A percentile compares a stretch with the other conserved stretches of the same genome.
Evolutionary conservation across 2,113 vertebrate species (phyloP).

Genomic region (rabbit (Oryctolagus cuniculus)): DNA sequence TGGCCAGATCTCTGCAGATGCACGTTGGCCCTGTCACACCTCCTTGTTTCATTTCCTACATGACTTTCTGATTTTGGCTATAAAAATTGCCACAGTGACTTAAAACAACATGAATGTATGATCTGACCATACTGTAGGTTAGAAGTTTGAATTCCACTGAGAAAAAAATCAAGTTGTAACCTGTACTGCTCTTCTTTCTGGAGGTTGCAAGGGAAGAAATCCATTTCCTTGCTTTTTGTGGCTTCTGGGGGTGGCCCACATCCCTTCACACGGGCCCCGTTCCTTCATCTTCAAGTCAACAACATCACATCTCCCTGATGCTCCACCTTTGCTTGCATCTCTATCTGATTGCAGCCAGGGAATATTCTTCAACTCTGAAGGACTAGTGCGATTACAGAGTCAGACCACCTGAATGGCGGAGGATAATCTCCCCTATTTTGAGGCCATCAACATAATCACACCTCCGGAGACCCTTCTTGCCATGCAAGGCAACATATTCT

Average conservation of each 20-base stretch:
- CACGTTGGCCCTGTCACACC: rapidly evolving
- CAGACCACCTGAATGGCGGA: not conserved
- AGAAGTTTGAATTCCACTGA: not conserved
- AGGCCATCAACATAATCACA: not conserved
- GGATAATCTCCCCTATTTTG: not conserved
- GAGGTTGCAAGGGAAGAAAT: not conserved
- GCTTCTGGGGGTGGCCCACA: not conserved
- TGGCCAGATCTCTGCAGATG: not conserved
- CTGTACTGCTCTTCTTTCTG: not conserved
- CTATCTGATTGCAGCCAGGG: not conserved
- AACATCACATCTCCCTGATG: not conserved
- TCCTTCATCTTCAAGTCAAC: not conserved
- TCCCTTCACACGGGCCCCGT: not conserved
- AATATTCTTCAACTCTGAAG: not conserved
- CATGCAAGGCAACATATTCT: not conserved
- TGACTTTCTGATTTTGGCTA: not conserved
- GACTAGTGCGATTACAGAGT: not conserved
- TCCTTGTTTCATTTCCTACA: not conserved
- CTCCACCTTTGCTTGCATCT: not conserved
- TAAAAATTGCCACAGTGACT: not conserved
- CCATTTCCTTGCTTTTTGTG: not conserved
- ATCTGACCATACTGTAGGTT: not conserved
- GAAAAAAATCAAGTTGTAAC: not conserved
- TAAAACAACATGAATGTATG: not conserved
- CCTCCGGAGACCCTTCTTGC: not conserved